A percentile compares a stretch with the other conserved stretches of the same genome.
phyloP scores from a whole-genome alignment of 35 echinoderm and acorn worm species.

The Heliocidaris erythrogramma region DNA sequence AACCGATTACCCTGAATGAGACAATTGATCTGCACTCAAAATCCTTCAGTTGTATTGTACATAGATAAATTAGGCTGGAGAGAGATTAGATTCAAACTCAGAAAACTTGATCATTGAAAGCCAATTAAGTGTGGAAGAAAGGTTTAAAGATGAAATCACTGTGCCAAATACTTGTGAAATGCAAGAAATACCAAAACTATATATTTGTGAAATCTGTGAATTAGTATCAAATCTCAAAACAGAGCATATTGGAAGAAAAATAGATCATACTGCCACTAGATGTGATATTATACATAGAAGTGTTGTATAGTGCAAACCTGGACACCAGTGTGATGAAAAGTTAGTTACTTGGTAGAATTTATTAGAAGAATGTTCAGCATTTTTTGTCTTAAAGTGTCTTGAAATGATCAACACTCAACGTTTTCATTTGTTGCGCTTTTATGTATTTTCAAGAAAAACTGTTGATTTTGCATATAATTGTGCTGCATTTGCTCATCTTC shows the following conservation, averaged over 20 bases:
- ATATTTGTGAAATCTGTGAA: constrained; percentile 12
- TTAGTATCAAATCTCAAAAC: neutral
- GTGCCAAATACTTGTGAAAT: constrained; percentile 10
- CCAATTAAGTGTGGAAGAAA: neutral
- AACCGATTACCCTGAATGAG: neutral
- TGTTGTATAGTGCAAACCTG: neutral
- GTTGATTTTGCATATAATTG: neutral
- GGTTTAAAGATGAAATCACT: constrained; percentile 10
- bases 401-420: neutral
- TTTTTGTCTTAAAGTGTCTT: constrained; percentile 7
- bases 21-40: neutral
- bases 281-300: neutral
- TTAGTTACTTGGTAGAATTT: neutral
- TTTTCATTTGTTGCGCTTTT: neutral
- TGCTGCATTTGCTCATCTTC: neutral
- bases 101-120: neutral
- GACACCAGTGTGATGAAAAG: neutral
- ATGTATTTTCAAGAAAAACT: neutral
- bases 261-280: neutral
- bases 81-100: neutral
- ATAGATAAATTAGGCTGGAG: neutral
- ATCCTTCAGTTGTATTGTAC: neutral
- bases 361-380: neutral
- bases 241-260: neutral
- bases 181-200: neutral